Base-by-base conservation (phyloP, 2,888 invertebrate genomes). In the Mesoligia furuncula region DNA sequence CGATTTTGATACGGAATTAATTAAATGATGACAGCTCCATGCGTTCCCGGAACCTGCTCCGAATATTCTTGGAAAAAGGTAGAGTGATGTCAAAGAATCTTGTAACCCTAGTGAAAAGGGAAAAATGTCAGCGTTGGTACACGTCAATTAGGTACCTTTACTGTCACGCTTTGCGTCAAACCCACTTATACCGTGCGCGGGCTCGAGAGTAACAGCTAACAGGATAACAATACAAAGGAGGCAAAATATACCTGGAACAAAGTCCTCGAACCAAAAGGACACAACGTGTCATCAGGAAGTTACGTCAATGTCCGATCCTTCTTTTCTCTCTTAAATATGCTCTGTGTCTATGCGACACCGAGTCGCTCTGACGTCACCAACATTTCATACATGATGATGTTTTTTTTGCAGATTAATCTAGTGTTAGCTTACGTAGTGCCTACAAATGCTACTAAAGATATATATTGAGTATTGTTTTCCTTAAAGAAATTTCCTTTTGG, bases 121-220 rank as follows among this genome's bases (percentile, higher is more conserved):
- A 57, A 27, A 77, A 80, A 70, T 48, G n/a, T 73, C 83, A 73
- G 54, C n/a, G 31, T 78, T 62, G 39, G 17, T 48, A n/a, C 61
- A 70, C 54, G 69, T 70, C 83, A 81, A 73, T 79, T 73, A 69
- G 20, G n/a, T 39, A 73, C 45, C 59, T 82, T 72, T 72, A 64
- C 36, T 39, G 59, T 79, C 51, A 65, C 24, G 27, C 51, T 73
- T 42, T 39, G 39, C 48, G 61, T 57, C 69, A 83, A 54, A 61
- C 59, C 65, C 64, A 66, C 39, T 61, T 75, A 62, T 42, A 59
- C 13, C 24, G 48, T 51, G 17, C 24, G 11, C 39, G 45, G 27
- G 57, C 39, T 64, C 6, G 8, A 61, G 42, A 24, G 42, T 27
- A 68, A 27, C 24, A 39, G 48, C 62, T 72, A 77, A 68, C 48